Base-by-base conservation (phyloP, 2,113 vertebrate species). In the Chaetodon trifascialis region DNA sequence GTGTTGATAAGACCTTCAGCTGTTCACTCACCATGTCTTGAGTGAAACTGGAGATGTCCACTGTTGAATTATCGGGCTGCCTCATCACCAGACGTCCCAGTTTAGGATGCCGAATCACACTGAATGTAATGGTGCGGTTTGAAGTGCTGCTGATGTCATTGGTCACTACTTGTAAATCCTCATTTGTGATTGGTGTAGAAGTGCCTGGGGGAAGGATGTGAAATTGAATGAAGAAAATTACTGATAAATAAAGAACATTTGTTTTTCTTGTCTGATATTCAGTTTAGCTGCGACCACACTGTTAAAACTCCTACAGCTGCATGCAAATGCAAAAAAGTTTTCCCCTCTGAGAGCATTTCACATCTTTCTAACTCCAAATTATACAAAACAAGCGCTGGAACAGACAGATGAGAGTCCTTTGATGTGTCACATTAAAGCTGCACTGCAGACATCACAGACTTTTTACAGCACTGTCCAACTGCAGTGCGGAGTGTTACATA, bases 1-100 rank as follows among this genome's bases (percentile, higher is more conserved):
- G 30, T 70, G 25, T 16, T 60, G 36, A 49, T 19, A 19, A 73
- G 44, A 62, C 11, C 30, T 80, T 8, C 17, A 52, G 66, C 38
- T 68, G 23, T 73, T 87, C 38, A 90, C 96, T 96, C 92, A 97
- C 97, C 97, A 98, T 96, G 36, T 88, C 86, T 75, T 98, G 97
- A 0, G 96, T 98, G 93, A 99, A 99, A 78, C 91, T 88, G 58
- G 95, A 93, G 76, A 97, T 91, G 56, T 96, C 96, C 76, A 90
- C 88, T 5, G 94, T 95, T 42, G 86, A 91, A 76, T 95, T 95
- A 76, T 95, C 92, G 16, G 92, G 78, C 86, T 87, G 91, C 55
- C 89, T 76, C 76, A 44, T 86, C 75, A 97, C 90, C 87, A 99
- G 91, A 64, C 91, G 96, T 64, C 98, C 97, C 65, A 96, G 93